A percentile compares a stretch with the other conserved stretches of the same genome.
Conservation (phyloP, 2,888 invertebrate genomes). For the Monochamus alternatus region DNA sequence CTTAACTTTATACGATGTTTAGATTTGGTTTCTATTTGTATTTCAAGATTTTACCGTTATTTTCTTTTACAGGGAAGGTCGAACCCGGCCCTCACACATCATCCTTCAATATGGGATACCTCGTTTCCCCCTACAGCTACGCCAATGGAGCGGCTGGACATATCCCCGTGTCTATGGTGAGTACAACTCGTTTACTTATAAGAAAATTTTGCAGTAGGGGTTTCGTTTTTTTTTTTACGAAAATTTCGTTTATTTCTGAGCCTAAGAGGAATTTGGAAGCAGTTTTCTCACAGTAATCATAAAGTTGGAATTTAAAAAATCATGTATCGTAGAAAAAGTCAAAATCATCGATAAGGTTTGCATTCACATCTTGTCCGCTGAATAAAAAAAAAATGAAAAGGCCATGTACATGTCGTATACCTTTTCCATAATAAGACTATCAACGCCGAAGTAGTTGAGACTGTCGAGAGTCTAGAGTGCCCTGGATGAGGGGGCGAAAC, state of each 20-base stretch:
- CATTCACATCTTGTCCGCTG: not conserved
- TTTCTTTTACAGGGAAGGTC: slow-evolving; percentile 81
- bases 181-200: slow-evolving; percentile 65
- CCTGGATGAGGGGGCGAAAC: not conserved
- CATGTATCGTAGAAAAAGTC: not conserved
- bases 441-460: not conserved
- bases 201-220: too few relatives aligned
- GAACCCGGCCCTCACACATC: slow-evolving; percentile 86
- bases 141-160: slow-evolving; percentile 90
- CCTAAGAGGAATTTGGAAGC: too few relatives aligned
- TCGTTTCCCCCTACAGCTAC: slow-evolving; percentile 92
- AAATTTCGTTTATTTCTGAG: too few relatives aligned
- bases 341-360: not conserved
- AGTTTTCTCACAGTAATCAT: too few relatives aligned
- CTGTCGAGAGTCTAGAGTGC: slow-evolving; percentile 14
- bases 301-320: too few relatives aligned
- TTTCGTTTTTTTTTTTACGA: too few relatives aligned
- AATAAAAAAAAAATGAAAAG: slow-evolving; percentile 6
- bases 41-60: slow-evolving; percentile 1
- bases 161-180: slow-evolving; percentile 92
- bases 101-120: slow-evolving; percentile 93
- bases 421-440: not conserved
- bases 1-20: too few relatives aligned
- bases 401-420: slow-evolving; percentile 16
- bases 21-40: too few relatives aligned